These are phyloP conservation scores for Hipparchia sbordonii DNA, from an alignment of 2,888 invertebrate genomes.

Conservation along the genomic window DNA sequence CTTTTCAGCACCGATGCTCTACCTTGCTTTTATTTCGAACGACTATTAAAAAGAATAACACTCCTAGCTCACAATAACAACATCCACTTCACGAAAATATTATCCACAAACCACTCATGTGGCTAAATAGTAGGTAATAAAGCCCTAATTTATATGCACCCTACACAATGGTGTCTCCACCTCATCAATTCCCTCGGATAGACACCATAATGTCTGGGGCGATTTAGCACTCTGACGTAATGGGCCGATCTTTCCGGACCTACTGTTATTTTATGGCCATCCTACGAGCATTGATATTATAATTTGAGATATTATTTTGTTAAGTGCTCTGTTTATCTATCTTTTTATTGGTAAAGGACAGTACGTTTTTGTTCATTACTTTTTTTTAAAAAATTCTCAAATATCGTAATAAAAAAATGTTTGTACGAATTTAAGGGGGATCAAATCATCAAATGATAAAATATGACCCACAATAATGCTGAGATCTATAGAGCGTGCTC, in stretches of 20 bases:
- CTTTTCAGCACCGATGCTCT: no score
- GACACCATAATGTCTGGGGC: slow-evolving; percentile 59
- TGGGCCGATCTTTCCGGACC: slow-evolving; percentile 64
- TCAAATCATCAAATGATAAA: no score
- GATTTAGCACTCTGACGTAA: slow-evolving; percentile 65
- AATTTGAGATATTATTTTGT: slow-evolving; percentile 40
- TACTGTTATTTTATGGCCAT: slow-evolving; percentile 49
- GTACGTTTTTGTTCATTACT: not conserved
- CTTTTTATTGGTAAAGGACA: not conserved
- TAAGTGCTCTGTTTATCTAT: slow-evolving; percentile 18
- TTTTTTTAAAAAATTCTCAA: no score
- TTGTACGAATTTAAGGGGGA: no score
- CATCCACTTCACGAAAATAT: slow-evolving; percentile 28
- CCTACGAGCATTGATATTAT: slow-evolving; percentile 44
- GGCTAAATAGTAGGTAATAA: slow-evolving; percentile 42
- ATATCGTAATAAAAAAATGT: no score
- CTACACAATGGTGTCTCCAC: slow-evolving; percentile 55
- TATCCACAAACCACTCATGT: slow-evolving; percentile 42
- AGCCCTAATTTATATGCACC: slow-evolving; percentile 48
- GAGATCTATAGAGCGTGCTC: no score
- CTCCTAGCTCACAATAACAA: slow-evolving; percentile 14
- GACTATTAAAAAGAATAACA: slow-evolving; percentile 10
- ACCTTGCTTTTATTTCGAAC: not conserved
- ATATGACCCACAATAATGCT: no score
- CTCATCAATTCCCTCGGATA: slow-evolving; percentile 66